Percentiles rank a stretch among this genome's conserved stretches.
These are phyloP conservation scores for Toxonevra muliebris DNA, from an alignment of 2,888 invertebrate genomes.

Conservation along the genomic window DNA sequence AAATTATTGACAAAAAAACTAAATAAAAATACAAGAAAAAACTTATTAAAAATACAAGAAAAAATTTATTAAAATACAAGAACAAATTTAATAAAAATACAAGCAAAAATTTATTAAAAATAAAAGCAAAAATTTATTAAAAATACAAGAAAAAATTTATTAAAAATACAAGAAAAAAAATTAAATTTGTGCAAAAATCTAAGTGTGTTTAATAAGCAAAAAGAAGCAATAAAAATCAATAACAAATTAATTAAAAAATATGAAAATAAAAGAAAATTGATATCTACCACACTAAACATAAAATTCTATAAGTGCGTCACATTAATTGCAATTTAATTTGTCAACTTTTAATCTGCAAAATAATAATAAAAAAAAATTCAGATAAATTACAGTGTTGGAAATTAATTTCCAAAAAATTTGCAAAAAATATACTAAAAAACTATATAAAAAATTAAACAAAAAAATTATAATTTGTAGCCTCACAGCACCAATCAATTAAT, in stretches of 20 bases:
- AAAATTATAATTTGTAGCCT: no score
- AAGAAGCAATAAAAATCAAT: conserved; percentile 2
- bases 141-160: background rate
- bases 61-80: background rate
- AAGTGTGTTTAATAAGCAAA: background rate
- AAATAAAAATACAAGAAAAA: background rate
- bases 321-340: no score
- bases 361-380: no score
- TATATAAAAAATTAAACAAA: no score
- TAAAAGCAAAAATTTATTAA: background rate
- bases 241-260: conserved; percentile 3
- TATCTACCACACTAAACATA: background rate
- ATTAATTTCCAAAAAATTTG: no score
- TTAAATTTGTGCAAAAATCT: background rate
- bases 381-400: no score
- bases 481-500: no score
- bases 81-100: background rate
- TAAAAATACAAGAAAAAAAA: conserved; percentile 10
- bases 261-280: conserved; percentile 4
- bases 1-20: background rate
- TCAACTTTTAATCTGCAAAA: no score
- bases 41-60: background rate
- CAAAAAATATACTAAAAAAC: no score
- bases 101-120: background rate
- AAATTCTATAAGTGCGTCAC: background rate